phyloP scores from a whole-genome alignment of 1,140 invertebrate genomes.

The Lepidurus packardi region DNA sequence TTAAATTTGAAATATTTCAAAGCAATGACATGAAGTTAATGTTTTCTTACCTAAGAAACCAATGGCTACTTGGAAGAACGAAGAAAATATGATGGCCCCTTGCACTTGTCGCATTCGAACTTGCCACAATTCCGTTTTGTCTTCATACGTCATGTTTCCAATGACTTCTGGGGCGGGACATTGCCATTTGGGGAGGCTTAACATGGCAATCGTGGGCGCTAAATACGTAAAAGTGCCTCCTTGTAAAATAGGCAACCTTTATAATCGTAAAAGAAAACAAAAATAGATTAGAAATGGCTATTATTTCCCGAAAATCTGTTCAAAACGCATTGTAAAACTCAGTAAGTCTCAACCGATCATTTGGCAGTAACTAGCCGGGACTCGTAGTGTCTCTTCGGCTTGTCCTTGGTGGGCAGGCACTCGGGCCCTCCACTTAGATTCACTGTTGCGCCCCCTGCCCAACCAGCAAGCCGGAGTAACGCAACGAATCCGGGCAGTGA shows the following conservation, averaged over 20 bases:
- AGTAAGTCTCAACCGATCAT: too few relatives aligned
- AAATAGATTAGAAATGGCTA: too few relatives aligned
- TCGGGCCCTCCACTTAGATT: too few relatives aligned
- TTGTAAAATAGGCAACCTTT: conserved; percentile 59
- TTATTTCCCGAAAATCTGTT: neutral
- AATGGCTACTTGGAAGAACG: conserved; percentile 69
- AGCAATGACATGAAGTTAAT: neutral
- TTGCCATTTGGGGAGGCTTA: conserved; percentile 68
- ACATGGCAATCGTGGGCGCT: conserved; percentile 74
- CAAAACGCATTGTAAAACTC: too few relatives aligned
- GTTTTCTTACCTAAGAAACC: conserved; percentile 52
- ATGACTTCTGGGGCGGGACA: conserved; percentile 58
- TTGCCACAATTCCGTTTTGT: conserved; percentile 65
- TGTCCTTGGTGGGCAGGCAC: too few relatives aligned
- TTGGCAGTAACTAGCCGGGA: too few relatives aligned
- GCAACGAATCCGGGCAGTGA: too few relatives aligned
- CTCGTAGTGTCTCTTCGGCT: too few relatives aligned
- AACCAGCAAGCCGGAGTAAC: too few relatives aligned
- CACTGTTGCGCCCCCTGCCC: too few relatives aligned
- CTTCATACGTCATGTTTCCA: conserved; percentile 51
- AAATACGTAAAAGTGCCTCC: conserved; percentile 81
- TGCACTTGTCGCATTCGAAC: conserved; percentile 73
- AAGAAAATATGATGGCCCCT: conserved; percentile 73
- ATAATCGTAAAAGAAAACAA: conserved; percentile 36
- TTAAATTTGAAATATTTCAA: neutral